phyloP scores from a whole-genome alignment of 1,140 invertebrate species.

The Gonioctena quinquepunctata region DNA sequence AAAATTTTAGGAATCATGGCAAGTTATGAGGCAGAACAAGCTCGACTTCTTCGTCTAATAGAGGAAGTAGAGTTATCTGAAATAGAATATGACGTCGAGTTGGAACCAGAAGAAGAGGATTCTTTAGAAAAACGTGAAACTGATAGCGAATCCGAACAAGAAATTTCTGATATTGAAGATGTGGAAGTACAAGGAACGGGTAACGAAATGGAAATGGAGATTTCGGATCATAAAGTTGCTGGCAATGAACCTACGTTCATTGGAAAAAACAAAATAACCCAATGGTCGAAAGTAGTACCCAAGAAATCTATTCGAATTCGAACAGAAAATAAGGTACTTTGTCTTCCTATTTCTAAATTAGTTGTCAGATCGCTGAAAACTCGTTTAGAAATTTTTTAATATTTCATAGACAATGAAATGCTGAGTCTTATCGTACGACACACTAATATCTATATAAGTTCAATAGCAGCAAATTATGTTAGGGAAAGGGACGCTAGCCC shows the following conservation, averaged over 20 bases:
- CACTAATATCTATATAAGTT: not conserved
- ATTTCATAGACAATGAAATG: not conserved
- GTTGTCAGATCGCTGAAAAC: not conserved
- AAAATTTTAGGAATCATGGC: no score
- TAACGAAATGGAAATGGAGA: not conserved
- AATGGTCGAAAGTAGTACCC: not conserved
- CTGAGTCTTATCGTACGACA: not conserved
- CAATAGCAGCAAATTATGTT: not conserved
- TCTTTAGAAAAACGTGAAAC: not conserved
- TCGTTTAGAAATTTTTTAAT: not conserved
- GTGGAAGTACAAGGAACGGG: no score
- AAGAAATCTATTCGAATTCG: not conserved
- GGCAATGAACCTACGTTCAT: not conserved
- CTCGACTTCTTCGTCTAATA: no score
- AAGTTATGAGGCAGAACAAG: no score
- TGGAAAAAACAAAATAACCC: conserved; percentile 2
- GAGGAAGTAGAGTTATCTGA: no score
- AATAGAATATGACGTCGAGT: not conserved
- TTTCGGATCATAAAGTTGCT: not conserved
- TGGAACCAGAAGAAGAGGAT: not conserved
- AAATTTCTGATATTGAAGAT: conserved; percentile 7
- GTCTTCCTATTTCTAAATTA: not conserved
- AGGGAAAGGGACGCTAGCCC: not conserved
- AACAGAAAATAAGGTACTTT: not conserved
- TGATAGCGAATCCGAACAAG: conserved; percentile 18